Conservation (phyloP, 1,140 invertebrate species). For the Metaphire vulgaris region DNA sequence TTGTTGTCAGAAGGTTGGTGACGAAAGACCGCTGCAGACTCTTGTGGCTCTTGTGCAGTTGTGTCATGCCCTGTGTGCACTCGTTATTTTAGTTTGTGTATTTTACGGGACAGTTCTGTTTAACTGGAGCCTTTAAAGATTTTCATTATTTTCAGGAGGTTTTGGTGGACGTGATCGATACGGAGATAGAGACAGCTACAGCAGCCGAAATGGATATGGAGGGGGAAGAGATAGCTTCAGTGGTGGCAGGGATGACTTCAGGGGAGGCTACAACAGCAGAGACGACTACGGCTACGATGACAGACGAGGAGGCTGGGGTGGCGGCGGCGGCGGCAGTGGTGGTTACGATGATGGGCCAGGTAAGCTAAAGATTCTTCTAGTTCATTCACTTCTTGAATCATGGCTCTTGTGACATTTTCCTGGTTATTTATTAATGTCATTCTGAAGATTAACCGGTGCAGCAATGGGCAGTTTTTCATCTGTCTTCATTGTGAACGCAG, state of each 20-base stretch:
- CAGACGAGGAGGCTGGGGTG: background rate
- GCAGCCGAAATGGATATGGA: conserved; percentile 1
- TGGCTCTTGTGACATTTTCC: background rate
- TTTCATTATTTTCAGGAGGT: background rate
- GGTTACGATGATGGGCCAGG: conserved; percentile 21
- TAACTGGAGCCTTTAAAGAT: too few species aligned
- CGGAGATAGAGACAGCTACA: background rate
- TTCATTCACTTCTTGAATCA: background rate
- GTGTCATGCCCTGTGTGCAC: too few species aligned
- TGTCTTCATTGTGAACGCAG: too few species aligned
- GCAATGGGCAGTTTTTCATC: too few species aligned
- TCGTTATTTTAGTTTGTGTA: too few species aligned
- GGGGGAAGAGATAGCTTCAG: background rate
- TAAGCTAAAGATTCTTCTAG: background rate
- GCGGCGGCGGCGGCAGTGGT: background rate
- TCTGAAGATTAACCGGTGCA: too few species aligned
- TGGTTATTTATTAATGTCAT: background rate
- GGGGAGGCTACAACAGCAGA: background rate
- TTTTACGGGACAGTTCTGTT: too few species aligned
- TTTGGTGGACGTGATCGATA: conserved; percentile 10
- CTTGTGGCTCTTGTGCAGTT: too few species aligned
- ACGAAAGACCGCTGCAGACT: too few species aligned
- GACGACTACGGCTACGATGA: background rate
- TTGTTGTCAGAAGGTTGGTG: too few species aligned
- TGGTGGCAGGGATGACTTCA: conserved; percentile 10